Base-by-base conservation (phyloP, 2,113 vertebrate genomes). In the Poeciliopsis turrubarensis region DNA sequence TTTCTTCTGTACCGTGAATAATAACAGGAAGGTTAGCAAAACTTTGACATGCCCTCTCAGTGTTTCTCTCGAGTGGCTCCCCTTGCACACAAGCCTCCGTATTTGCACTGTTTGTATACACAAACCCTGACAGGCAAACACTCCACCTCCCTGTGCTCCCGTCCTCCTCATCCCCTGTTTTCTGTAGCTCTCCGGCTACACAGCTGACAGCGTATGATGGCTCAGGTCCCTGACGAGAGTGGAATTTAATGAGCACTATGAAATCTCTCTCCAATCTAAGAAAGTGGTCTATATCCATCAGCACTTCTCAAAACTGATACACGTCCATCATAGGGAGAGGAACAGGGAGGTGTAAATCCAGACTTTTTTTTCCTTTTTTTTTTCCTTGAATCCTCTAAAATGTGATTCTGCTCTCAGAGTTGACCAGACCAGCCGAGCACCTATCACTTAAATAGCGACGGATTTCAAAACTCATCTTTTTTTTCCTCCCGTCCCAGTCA, bases 181-280 rank as follows among this genome's bases (percentile, higher is more conserved):
- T 34, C 22, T 69, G n/a, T 70, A 81, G 63, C 76, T 78, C 65
- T 66, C 79, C 70, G 39, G 65, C 73, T 54, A 37, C 69, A 31
- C 32, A 57, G 74, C 44, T 81, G 77, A 90, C 84, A 78, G 73
- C 22, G 54, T 65, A 61, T 61, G 83, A 89, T 71, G 80, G 57
- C 79, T 79, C 62, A 17, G 39, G 79, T 84, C 82, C 60, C 75
- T 15, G 78, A 79, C 67, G 39, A 86, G 83, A 87, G 77, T 60
- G 69, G 81, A 85, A 83, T 89, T 88, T 93, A 90, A 88, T 70
- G 84, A 90, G 87, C 75, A 29, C 74, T 60, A 67, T 79, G 81
- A 89, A 91, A 84, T 84, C 65, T 37, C 76, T 77, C 75, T 76
- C 71, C 68, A 79, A 72, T 86, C 75, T 80, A 60, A 79, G 65